Evolutionary conservation across 2,888 invertebrate species (phyloP).

Genomic region (Lamellibrachia columna): DNA sequence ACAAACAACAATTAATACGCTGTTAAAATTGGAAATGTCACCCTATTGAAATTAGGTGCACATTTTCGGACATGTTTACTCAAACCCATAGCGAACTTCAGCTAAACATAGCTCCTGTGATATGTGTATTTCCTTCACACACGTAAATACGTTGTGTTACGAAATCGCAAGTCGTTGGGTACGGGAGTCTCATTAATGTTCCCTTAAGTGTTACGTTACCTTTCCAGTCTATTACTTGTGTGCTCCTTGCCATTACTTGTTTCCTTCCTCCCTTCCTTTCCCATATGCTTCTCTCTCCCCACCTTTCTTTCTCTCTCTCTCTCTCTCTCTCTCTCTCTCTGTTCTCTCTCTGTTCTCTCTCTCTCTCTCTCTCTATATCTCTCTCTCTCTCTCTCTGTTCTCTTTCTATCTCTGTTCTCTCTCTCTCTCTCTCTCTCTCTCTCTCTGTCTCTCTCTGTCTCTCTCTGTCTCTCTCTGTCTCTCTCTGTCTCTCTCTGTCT

Average conservation of each 20-base stretch:
- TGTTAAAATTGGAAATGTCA: not conserved
- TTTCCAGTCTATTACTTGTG: too few species aligned
- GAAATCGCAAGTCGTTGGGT: not conserved
- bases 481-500: not conserved
- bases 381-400: not conserved
- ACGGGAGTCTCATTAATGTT: too few species aligned
- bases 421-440: not conserved
- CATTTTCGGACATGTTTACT: not conserved
- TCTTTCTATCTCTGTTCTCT: too few species aligned
- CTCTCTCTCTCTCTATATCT: not conserved
- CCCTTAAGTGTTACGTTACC: too few species aligned
- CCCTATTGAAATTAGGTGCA: not conserved
- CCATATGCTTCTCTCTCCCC: too few species aligned
- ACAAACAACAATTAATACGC: not conserved
- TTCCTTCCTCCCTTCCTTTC: too few species aligned
- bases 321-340: too few species aligned
- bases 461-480: not conserved
- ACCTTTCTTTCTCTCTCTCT: too few species aligned
- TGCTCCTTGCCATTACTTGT: too few species aligned
- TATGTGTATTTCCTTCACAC: not conserved
- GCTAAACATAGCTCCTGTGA: not conserved
- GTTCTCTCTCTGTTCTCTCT: too few species aligned
- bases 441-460: not conserved
- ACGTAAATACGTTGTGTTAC: not conserved
- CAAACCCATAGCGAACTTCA: not conserved